phyloP scores from a whole-genome alignment of 1,140 invertebrate genomes.

The Saccostrea cuccullata region DNA sequence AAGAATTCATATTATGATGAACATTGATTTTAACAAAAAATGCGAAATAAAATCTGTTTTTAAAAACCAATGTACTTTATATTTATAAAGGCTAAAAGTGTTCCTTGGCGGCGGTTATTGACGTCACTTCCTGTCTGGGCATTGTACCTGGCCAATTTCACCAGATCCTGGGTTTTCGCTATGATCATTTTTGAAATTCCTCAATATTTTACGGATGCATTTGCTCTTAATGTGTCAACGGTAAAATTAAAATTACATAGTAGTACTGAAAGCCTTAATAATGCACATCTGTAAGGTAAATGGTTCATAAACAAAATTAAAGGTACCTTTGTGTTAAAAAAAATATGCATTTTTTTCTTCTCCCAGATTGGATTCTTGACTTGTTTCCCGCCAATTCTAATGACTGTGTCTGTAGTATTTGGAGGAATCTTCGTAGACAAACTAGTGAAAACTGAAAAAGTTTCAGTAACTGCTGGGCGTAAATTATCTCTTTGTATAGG shows the following conservation, averaged over 20 bases:
- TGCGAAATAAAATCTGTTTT: background rate
- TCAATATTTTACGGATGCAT: slow-evolving; percentile 61
- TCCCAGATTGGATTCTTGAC: slow-evolving; percentile 59
- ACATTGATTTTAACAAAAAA: no score
- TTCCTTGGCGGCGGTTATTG: slow-evolving; percentile 62
- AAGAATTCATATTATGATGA: background rate
- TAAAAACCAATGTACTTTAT: background rate
- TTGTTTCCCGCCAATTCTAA: slow-evolving; percentile 57
- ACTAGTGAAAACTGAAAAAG: slow-evolving; percentile 43
- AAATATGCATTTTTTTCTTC: background rate
- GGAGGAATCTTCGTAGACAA: slow-evolving; percentile 57
- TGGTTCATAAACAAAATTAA: no score
- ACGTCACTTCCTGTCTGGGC: slow-evolving; percentile 62
- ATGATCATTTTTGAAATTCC: slow-evolving; percentile 61
- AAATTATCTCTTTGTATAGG: slow-evolving; percentile 54
- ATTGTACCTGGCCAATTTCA: slow-evolving; percentile 59
- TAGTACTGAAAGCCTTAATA: no score
- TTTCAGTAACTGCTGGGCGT: slow-evolving; percentile 55
- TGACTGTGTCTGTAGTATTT: slow-evolving; percentile 58
- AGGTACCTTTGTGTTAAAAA: no score
- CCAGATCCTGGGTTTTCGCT: slow-evolving; percentile 63
- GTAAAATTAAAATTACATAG: background rate
- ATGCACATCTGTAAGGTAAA: no score
- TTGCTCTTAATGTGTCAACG: slow-evolving; percentile 8
- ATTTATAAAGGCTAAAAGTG: slow-evolving; percentile 44